Conservation (phyloP, 2,888 invertebrate genomes). For the Drosophila paracracens region DNA sequence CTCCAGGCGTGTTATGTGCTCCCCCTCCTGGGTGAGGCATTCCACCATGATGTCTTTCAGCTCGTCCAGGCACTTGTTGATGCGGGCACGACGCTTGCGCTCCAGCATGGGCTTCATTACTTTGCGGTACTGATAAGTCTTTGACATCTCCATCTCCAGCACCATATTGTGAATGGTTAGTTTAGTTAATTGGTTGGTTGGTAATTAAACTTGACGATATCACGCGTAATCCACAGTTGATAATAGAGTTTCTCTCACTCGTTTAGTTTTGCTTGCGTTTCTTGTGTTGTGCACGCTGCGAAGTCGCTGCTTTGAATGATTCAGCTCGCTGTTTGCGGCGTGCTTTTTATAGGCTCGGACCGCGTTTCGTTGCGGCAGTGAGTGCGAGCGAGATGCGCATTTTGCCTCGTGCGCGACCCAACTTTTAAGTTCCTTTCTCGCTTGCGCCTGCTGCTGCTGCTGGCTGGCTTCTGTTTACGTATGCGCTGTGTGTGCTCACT, state of each 20-base stretch:
- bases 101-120: constrained; percentile 98
- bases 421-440: constrained; percentile 48
- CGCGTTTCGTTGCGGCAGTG: constrained; percentile 17
- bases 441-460: constrained; percentile 45
- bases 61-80: constrained; percentile 95
- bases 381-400: constrained; percentile 74
- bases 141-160: constrained; percentile 88
- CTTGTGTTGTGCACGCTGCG: constrained; percentile 58
- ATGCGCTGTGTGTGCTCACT: constrained; percentile 60
- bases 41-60: constrained; percentile 94
- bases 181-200: not conserved
- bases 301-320: constrained; percentile 84
- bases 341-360: constrained; percentile 84
- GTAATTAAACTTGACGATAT: constrained; percentile 27
- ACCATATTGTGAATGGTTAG: constrained; percentile 71
- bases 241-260: constrained; percentile 5
- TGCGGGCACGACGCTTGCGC: constrained; percentile 94
- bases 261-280: not conserved
- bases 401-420: constrained; percentile 76
- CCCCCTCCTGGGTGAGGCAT: constrained; percentile 90
- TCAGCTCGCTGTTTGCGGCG: constrained; percentile 72
- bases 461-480: constrained; percentile 80
- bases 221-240: constrained; percentile 77
- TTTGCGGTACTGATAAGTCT: constrained; percentile 97
- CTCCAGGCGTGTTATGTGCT: constrained; percentile 95